Conservation (phyloP, 2,797 vertebrate species). For the Gobionotothen gibberifrons region DNA sequence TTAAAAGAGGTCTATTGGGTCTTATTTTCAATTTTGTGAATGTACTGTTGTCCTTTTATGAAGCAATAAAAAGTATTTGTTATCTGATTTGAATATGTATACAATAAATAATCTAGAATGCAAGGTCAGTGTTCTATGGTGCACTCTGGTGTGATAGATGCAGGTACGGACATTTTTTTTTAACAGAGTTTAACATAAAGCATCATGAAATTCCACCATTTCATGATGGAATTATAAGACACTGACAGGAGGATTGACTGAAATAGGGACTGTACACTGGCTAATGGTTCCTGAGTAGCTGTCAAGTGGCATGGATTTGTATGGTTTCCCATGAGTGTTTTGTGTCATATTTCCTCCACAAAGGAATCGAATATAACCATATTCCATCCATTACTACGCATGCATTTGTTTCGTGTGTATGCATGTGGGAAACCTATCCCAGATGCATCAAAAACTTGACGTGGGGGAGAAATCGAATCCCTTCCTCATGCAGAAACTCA, state of each 20-base stretch:
- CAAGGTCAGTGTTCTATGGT: background rate
- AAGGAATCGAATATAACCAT: background rate
- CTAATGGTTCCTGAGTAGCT: conserved; percentile 42
- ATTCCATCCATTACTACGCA: background rate
- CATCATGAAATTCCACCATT: too few relatives aligned
- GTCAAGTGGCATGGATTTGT: conserved; percentile 23
- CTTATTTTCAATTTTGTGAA: too few relatives aligned
- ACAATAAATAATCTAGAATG: too few relatives aligned
- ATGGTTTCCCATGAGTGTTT: conserved; percentile 22
- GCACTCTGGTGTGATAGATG: background rate
- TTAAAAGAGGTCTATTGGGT: too few relatives aligned
- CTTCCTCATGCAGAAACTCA: background rate
- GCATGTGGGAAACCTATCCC: background rate
- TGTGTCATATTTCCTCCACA: conserved; percentile 16
- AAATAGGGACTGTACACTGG: conserved; percentile 11
- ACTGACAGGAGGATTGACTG: background rate
- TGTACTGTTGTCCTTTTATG: too few relatives aligned
- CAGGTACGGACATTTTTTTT: background rate
- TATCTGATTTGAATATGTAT: too few relatives aligned
- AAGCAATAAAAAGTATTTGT: too few relatives aligned
- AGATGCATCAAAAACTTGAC: background rate
- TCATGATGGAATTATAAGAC: background rate
- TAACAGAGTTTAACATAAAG: background rate
- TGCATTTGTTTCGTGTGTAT: background rate
- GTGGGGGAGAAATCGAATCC: background rate